Conservation (phyloP, 2,797 vertebrate genomes). For the Trachops cirrhosus region DNA sequence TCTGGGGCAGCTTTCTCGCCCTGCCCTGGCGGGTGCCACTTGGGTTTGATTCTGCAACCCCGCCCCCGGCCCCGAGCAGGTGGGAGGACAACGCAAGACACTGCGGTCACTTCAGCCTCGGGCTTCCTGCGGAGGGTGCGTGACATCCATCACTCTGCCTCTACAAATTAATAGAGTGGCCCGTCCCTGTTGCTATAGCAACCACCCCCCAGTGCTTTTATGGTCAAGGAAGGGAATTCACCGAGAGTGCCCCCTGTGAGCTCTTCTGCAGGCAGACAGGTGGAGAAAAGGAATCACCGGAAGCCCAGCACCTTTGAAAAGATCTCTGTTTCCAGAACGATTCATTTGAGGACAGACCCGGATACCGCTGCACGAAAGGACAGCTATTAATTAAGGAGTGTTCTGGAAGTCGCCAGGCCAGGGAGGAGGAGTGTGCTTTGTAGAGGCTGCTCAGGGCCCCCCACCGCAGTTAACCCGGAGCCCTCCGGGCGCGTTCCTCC, state of each 20-base stretch:
- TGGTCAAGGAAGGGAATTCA: background rate
- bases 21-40: accelerated
- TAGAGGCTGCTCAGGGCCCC: background rate
- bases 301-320: background rate
- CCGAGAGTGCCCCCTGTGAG: background rate
- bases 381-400: background rate
- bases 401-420: background rate
- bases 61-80: background rate
- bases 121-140: background rate
- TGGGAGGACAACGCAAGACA: background rate
- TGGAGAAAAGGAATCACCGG: background rate
- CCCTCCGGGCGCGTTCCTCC: background rate
- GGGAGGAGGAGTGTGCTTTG: accelerated
- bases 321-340: background rate
- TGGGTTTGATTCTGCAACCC: background rate
- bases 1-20: background rate
- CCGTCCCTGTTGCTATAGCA: conserved; percentile 48
- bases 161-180: background rate
- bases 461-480: background rate
- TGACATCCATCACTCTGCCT: background rate
- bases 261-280: background rate
- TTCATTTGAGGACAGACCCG: background rate
- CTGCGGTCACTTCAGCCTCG: background rate
- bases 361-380: background rate
- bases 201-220: background rate